These are phyloP conservation scores for Tribolium castaneum DNA, from an alignment of 1,140 invertebrate genomes.

Conservation along the genomic window DNA sequence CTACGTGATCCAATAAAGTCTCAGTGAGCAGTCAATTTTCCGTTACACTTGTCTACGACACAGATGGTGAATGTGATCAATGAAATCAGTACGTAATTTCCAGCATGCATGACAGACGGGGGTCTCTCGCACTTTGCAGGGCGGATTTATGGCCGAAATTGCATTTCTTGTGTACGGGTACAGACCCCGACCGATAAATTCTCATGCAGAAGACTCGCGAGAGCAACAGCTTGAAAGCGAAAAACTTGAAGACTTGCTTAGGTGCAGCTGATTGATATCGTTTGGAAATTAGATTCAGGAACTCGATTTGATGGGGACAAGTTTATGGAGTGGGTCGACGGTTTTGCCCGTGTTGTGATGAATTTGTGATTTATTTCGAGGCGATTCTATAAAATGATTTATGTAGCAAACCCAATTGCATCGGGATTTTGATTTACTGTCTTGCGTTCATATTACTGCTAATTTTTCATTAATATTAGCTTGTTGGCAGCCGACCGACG, in stretches of 20 bases:
- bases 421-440: background rate
- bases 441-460: background rate
- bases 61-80: constrained; percentile 23
- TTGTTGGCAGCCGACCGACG: background rate
- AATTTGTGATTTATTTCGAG: constrained; percentile 19
- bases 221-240: background rate
- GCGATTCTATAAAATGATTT: constrained; percentile 8
- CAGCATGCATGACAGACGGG: background rate
- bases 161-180: background rate
- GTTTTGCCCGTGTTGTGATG: background rate
- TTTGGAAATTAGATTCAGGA: constrained; percentile 27
- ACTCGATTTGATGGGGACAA: constrained; percentile 23
- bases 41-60: constrained; percentile 17
- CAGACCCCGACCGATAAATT: background rate
- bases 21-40: constrained; percentile 30
- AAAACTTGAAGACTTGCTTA: background rate
- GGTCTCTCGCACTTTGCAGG: background rate
- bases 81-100: constrained; percentile 18
- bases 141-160: background rate
- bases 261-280: constrained; percentile 20
- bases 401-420: background rate
- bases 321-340: background rate
- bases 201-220: background rate
- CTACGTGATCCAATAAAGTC: constrained; percentile 21
- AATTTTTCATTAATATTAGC: constrained; percentile 19